phyloP scores from a whole-genome alignment of 1,140 invertebrate species.

The Drosophila repletoides region DNA sequence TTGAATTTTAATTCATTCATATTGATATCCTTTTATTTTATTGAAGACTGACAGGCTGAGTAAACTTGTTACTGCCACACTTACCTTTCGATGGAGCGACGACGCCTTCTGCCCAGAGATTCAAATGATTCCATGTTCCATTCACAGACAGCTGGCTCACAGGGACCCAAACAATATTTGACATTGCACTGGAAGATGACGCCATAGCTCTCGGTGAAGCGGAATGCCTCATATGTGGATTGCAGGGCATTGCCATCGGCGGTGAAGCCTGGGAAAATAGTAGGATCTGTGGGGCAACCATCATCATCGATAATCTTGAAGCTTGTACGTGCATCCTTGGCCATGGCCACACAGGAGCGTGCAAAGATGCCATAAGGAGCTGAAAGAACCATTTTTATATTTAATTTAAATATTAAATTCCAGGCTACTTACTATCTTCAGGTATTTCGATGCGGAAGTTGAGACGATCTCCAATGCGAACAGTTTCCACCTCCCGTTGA shows the following conservation, averaged over 20 bases:
- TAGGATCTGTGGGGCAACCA: slow-evolving; percentile 96
- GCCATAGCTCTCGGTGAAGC: slow-evolving; percentile 97
- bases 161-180: slow-evolving; percentile 97
- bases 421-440: slow-evolving; percentile 95
- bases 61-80: no score
- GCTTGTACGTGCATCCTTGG: slow-evolving; percentile 96
- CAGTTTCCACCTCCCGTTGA: slow-evolving; percentile 94
- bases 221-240: slow-evolving; percentile 96
- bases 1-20: no score
- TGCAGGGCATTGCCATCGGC: slow-evolving; percentile 94
- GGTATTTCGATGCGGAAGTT: slow-evolving; percentile 98
- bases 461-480: slow-evolving; percentile 96
- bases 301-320: slow-evolving; percentile 98
- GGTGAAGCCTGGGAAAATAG: slow-evolving; percentile 95
- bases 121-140: slow-evolving; percentile 93
- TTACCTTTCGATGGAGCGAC: slow-evolving; percentile 86
- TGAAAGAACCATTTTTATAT: no score
- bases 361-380: slow-evolving; percentile 98
- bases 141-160: slow-evolving; percentile 94
- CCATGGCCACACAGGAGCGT: slow-evolving; percentile 97
- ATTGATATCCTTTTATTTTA: not conserved
- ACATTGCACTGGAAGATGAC: slow-evolving; percentile 99
- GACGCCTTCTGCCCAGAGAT: slow-evolving; percentile 94
- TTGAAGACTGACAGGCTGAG: not conserved
- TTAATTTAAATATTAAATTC: no score